Evolutionary conservation across 2,888 invertebrate genomes (phyloP).

Genomic region (Acrocera orbiculus): DNA sequence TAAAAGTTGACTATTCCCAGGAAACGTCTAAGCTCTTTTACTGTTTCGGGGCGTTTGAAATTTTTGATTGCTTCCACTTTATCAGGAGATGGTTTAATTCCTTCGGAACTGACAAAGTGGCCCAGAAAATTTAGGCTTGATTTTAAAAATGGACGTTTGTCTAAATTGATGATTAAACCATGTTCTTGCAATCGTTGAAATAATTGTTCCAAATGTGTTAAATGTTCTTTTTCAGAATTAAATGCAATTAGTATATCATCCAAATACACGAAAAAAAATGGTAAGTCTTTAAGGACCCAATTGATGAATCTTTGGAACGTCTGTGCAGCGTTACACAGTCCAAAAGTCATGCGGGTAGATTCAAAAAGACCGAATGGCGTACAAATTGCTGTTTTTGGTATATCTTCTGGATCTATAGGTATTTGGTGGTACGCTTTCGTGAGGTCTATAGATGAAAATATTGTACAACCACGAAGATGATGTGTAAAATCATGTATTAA

Average conservation of each 20-base stretch:
- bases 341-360: constrained; percentile 10
- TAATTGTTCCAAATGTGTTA: no score
- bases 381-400: constrained; percentile 21
- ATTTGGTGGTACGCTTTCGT: constrained; percentile 13
- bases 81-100: not conserved
- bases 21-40: not conserved
- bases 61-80: not conserved
- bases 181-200: not conserved
- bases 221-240: no score
- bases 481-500: constrained; percentile 17
- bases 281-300: no score
- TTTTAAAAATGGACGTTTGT: constrained; percentile 1
- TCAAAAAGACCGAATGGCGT: constrained; percentile 18
- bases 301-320: not conserved
- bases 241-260: no score
- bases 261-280: no score
- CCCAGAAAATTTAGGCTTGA: not conserved
- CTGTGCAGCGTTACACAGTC: constrained; percentile 2
- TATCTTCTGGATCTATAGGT: constrained; percentile 15
- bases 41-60: not conserved
- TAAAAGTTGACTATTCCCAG: constrained; percentile 1
- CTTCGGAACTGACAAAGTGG: not conserved
- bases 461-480: not conserved
- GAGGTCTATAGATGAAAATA: not conserved
- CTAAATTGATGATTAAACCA: not conserved